phyloP scores from a whole-genome alignment of 2,888 invertebrate species.

The Clanis bilineata region DNA sequence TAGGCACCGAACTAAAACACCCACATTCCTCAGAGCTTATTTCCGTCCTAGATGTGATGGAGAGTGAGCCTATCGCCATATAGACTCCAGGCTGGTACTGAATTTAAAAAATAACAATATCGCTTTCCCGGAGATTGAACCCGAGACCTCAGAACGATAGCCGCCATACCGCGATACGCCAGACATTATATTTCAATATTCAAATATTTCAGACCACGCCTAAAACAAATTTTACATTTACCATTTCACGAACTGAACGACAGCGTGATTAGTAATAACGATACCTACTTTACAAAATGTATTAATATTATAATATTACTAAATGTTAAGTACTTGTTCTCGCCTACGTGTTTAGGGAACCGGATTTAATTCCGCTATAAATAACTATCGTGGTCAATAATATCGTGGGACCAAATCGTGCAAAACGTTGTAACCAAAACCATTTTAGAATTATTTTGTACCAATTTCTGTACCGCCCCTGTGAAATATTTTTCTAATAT shows the following conservation, averaged over 20 bases:
- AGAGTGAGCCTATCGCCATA: too few species aligned
- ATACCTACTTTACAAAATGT: constrained; percentile 1
- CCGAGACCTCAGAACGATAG: too few species aligned
- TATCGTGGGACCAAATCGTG: background rate
- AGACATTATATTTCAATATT: background rate
- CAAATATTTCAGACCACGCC: constrained; percentile 5
- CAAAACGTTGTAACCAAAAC: background rate
- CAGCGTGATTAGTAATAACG: constrained; percentile 13
- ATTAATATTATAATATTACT: background rate
- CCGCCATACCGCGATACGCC: too few species aligned
- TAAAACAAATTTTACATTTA: constrained; percentile 10
- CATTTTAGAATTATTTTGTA: background rate
- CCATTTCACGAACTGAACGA: constrained; percentile 11
- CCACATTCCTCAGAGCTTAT: too few species aligned
- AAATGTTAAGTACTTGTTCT: constrained; percentile 6
- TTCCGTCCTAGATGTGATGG: too few species aligned
- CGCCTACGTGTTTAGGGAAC: constrained; percentile 7
- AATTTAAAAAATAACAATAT: too few species aligned
- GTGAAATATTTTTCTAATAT: too few species aligned
- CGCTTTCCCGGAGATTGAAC: too few species aligned
- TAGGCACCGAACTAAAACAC: too few species aligned
- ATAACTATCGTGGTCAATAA: background rate
- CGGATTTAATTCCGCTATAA: background rate
- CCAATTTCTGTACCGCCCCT: too few species aligned
- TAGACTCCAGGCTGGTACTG: too few species aligned